Base-by-base conservation (phyloP, 2,113 vertebrate species). In the Cariama cristata region DNA sequence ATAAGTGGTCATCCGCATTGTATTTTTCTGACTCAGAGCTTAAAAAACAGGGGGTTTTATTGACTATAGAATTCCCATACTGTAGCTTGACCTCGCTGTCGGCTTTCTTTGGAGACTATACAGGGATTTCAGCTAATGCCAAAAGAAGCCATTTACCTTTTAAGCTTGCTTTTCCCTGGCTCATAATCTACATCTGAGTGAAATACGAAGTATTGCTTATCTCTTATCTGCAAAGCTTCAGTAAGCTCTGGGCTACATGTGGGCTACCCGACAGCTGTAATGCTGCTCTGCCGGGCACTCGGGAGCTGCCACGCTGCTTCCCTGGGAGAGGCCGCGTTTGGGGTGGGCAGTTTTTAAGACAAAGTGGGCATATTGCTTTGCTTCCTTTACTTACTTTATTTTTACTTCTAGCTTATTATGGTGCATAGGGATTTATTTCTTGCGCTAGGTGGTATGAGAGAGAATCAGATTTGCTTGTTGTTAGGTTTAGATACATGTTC, bases 1-100 rank as follows among this genome's bases (percentile, higher is more conserved):
- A 77, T 96, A 97, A 97, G 74, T 96, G 93, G 97, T 90, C 95
- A 93, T 94, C 89, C 95, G 76, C 96, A 97, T 47, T 91, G 93
- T 88, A 93, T 96, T 96, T 96, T 94, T 91, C 95, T 89, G 81
- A 82, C 86, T 97, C 58, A 32, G 63, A 87, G 95, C 86, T 94
- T 95, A 73, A 87, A 97, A 96, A 73, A 5, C 86, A 82, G 86
- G 67, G n/a, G 2, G 7, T 93, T 97, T 95, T 94, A 91, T 96
- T 91, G 93, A 91, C 93, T 93, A 42, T 44, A 94, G 93, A 96
- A 97, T 96, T 96, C 91, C 91, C 74, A 77, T 94, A 52, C 91
- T 66, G 77, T 82, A 93, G 95, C 86, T 85, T 95, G 95, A 97
- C 94, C 97, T 96, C 74, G 4, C 86, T 95, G 93, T 76, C 2